phyloP scores from a whole-genome alignment of 2,888 invertebrate genomes.

The Maniola hyperantus region DNA sequence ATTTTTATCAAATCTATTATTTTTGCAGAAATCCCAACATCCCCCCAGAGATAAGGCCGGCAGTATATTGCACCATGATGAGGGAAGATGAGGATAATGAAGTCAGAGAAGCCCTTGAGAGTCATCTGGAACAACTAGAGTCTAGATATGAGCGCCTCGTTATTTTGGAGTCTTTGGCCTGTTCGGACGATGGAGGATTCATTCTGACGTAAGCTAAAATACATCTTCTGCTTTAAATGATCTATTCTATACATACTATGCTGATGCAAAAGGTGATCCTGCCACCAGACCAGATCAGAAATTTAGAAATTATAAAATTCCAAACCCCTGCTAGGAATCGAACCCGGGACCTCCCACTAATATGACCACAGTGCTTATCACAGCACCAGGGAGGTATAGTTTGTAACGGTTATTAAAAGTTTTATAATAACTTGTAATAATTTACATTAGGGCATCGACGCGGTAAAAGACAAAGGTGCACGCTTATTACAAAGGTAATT shows the following conservation, averaged over 20 bases:
- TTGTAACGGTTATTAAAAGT: not conserved
- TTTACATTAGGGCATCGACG: constrained; percentile 5
- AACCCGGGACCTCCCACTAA: too few relatives aligned
- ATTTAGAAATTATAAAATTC: too few relatives aligned
- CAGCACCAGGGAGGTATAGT: too few relatives aligned
- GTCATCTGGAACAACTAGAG: constrained; percentile 83
- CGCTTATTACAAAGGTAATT: constrained; percentile 14
- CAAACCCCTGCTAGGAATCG: too few relatives aligned
- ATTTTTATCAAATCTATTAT: too few relatives aligned
- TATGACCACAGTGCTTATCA: too few relatives aligned
- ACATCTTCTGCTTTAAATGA: not conserved
- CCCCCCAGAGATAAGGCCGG: constrained; percentile 79
- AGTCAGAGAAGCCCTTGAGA: constrained; percentile 89
- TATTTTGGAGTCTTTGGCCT: constrained; percentile 87
- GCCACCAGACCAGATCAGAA: too few relatives aligned
- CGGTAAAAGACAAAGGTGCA: constrained; percentile 13
- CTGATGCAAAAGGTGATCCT: not conserved
- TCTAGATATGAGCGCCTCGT: constrained; percentile 89
- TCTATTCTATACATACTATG: not conserved
- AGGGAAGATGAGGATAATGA: constrained; percentile 85
- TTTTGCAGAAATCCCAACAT: constrained; percentile 65
- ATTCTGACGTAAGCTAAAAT: constrained; percentile 72
- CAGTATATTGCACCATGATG: constrained; percentile 90
- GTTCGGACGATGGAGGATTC: constrained; percentile 83
- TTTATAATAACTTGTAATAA: constrained; percentile 5